Conservation (phyloP, 2,797 vertebrate genomes). For the Discoglossus pictus region DNA sequence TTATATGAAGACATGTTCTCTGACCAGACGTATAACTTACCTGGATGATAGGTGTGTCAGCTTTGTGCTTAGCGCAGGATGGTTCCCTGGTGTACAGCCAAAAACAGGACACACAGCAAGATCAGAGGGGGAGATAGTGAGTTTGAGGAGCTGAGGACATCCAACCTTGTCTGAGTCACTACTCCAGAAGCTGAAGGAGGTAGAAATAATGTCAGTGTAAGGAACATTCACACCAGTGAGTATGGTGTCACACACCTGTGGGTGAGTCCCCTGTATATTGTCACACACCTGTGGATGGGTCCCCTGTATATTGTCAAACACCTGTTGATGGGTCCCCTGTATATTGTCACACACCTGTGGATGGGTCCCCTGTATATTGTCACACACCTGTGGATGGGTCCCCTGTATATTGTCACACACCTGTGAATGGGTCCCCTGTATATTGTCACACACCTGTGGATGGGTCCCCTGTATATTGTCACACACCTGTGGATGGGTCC, state of each 20-base stretch:
- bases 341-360: neutral
- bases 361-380: neutral
- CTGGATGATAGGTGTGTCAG: neutral
- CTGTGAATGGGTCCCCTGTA: neutral
- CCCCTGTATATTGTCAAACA: neutral
- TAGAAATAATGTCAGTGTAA: neutral
- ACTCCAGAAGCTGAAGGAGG: constrained; percentile 7
- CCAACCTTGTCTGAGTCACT: neutral
- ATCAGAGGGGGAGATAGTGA: neutral
- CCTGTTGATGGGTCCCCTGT: neutral
- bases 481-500: neutral
- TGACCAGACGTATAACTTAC: too few species aligned
- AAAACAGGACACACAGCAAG: neutral
- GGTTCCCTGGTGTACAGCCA: neutral
- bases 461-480: neutral
- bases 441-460: neutral
- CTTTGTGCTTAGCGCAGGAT: neutral
- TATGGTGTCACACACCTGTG: neutral
- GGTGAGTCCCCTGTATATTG: neutral
- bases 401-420: neutral
- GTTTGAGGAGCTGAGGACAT: neutral
- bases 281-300: neutral
- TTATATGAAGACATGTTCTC: too few species aligned
- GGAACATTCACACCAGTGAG: too few species aligned
- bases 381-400: constrained; percentile 75